These are phyloP conservation scores for Lepeophtheirus nordmannii DNA, from an alignment of 2,888 invertebrate genomes.

Conservation along the genomic window DNA sequence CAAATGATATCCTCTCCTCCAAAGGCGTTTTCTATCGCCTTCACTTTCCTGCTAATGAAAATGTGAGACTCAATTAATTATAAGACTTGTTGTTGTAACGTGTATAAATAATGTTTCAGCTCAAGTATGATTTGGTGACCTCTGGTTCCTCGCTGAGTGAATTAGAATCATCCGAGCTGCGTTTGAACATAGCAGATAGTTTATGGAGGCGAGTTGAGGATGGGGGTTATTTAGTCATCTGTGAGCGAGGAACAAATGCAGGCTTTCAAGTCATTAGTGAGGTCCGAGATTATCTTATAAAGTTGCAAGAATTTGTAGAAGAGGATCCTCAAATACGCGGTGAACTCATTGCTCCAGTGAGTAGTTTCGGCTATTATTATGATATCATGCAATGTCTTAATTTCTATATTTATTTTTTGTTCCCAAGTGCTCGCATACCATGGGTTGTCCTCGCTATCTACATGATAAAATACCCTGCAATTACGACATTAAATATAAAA, in stretches of 20 bases:
- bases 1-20: background rate
- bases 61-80: too few species aligned
- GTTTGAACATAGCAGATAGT: background rate
- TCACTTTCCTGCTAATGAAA: background rate
- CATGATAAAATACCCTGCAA: slow-evolving; percentile 12
- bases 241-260: background rate
- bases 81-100: too few species aligned
- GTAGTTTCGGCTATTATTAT: background rate
- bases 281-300: background rate
- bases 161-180: background rate
- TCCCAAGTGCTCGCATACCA: background rate
- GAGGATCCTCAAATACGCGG: background rate
- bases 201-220: slow-evolving; percentile 1
- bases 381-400: background rate
- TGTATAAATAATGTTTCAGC: background rate
- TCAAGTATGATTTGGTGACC: slow-evolving; percentile 10
- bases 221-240: slow-evolving; percentile 10
- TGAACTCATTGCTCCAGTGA: slow-evolving; percentile 10
- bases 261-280: slow-evolving; percentile 9
- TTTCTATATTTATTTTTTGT: background rate
- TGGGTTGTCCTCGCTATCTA: slow-evolving; percentile 4
- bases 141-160: background rate
- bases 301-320: background rate
- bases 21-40: background rate
- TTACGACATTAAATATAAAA: background rate